Evolutionary conservation across 2,113 vertebrate species (phyloP).

Genomic region (Ginglymostoma cirratum): DNA sequence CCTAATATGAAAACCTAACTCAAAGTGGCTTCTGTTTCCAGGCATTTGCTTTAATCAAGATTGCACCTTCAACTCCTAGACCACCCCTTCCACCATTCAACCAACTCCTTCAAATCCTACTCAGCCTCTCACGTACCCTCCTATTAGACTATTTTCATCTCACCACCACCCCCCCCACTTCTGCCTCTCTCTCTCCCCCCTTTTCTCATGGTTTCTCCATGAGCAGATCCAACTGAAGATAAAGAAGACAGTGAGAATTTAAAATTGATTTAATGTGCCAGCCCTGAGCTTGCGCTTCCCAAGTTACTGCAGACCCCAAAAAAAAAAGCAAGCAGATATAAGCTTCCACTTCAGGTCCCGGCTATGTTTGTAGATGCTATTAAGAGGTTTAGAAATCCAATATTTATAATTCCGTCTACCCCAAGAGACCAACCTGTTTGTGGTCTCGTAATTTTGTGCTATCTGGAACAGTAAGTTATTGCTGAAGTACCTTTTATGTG

Average conservation of each 20-base stretch:
- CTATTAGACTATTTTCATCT: neutral
- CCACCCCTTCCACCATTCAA: neutral
- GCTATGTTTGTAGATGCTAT: neutral
- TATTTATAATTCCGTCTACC: neutral
- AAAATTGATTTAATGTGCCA: neutral
- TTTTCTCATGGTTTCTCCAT: neutral
- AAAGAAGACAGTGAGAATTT: neutral
- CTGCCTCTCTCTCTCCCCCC: neutral
- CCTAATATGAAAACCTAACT: neutral
- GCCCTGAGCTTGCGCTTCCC: neutral
- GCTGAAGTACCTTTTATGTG: neutral
- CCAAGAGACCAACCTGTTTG: neutral
- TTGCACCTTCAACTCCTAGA: neutral
- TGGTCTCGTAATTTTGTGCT: neutral
- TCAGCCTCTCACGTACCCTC: neutral
- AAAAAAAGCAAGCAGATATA: neutral
- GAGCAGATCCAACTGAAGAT: neutral
- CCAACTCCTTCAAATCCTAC: too few relatives aligned
- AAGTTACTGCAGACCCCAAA: neutral
- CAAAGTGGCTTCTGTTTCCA: neutral
- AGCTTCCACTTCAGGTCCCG: neutral
- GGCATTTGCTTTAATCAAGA: neutral
- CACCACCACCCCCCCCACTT: too few relatives aligned
- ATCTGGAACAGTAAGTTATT: neutral
- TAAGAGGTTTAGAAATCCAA: neutral